A percentile compares a stretch with the other conserved stretches of the same genome.
Evolutionary conservation across 2,888 invertebrate species (phyloP).

Genomic region (Ariolimax columbianus): DNA sequence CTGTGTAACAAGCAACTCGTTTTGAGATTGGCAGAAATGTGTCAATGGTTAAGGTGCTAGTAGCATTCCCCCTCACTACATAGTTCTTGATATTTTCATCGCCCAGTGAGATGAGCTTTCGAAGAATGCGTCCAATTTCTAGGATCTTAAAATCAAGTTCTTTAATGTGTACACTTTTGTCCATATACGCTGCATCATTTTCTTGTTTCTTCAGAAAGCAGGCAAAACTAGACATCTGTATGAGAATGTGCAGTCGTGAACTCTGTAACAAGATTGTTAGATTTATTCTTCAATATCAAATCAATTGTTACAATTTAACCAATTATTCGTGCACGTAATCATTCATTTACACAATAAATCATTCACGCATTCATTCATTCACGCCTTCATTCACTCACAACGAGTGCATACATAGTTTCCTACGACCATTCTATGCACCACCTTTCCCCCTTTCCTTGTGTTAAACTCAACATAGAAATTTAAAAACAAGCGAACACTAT

Average conservation of each 20-base stretch:
- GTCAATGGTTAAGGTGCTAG: not conserved
- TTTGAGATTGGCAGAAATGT: not conserved
- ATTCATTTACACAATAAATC: too few species aligned
- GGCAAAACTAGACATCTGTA: not conserved
- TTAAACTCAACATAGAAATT: too few species aligned
- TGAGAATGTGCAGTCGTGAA: not conserved
- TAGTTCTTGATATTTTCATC: constrained; percentile 14
- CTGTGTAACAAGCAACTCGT: not conserved
- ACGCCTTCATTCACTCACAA: too few species aligned
- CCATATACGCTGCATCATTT: not conserved
- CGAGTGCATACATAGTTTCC: too few species aligned
- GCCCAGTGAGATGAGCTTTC: not conserved
- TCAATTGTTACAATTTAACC: too few species aligned
- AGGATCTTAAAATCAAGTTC: not conserved
- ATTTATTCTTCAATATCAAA: too few species aligned
- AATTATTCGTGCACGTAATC: too few species aligned
- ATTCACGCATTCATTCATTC: too few species aligned
- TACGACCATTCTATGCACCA: too few species aligned
- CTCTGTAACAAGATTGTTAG: not conserved
- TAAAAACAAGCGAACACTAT: too few species aligned
- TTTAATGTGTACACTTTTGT: not conserved
- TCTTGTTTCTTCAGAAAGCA: not conserved
- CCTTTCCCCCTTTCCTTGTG: too few species aligned
- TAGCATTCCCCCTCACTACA: not conserved
- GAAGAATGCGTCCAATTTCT: not conserved